A percentile compares a stretch with the other conserved stretches of the same genome.
phyloP scores from a whole-genome alignment of 1,140 invertebrate species.

The Euwallacea similis region DNA sequence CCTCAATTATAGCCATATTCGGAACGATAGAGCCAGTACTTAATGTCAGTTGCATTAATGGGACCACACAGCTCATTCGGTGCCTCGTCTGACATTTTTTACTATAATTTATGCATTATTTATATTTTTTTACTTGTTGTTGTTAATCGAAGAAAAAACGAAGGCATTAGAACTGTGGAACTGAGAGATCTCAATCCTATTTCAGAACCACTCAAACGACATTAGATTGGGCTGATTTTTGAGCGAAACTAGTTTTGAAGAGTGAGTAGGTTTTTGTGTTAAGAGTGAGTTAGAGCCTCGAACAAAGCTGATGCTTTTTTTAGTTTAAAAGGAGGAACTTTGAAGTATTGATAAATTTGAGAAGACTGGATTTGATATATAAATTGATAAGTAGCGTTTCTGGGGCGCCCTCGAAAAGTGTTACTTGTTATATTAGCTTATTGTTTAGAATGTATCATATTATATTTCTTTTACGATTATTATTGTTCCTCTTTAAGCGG shows the following conservation, averaged over 20 bases:
- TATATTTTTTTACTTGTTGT: slow-evolving; percentile 45
- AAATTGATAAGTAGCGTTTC: slow-evolving; percentile 9
- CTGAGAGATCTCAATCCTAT: slow-evolving; percentile 52
- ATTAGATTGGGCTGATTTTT: slow-evolving; percentile 20
- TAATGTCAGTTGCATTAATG: slow-evolving; percentile 27
- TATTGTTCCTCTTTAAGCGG: slow-evolving; percentile 49
- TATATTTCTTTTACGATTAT: slow-evolving; percentile 48
- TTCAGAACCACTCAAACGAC: slow-evolving; percentile 15
- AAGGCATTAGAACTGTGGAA: slow-evolving; percentile 45
- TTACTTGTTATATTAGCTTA: slow-evolving; percentile 48
- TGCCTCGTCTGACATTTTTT: slow-evolving; percentile 38
- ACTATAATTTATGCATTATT: slow-evolving; percentile 44
- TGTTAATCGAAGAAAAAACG: slow-evolving; percentile 40
- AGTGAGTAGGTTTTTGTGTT: no score
- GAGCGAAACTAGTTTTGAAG: not conserved
- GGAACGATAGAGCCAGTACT: slow-evolving; percentile 3
- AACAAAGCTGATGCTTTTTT: no score
- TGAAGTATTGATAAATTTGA: not conserved
- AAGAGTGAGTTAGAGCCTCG: no score
- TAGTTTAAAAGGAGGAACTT: no score
- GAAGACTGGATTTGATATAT: not conserved
- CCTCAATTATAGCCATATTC: no score
- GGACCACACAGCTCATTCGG: slow-evolving; percentile 23
- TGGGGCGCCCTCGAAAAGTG: slow-evolving; percentile 46
- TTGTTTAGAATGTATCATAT: slow-evolving; percentile 49